Conservation (phyloP, 2,113 vertebrate species). For the Suncus etruscus region DNA sequence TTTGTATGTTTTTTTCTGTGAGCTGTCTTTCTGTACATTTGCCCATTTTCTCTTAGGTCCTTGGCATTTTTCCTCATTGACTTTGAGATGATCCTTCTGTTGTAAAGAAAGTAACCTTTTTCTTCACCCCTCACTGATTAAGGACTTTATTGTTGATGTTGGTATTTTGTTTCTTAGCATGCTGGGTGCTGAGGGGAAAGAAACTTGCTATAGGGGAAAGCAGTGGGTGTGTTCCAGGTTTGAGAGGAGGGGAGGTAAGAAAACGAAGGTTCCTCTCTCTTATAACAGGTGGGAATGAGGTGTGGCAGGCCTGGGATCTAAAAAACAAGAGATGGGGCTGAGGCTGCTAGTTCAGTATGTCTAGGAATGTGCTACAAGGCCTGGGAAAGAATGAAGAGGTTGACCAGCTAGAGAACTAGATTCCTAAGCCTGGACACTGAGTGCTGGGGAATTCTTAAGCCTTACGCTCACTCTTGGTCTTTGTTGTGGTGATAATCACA, state of each 20-base stretch:
- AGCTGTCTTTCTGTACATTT: too few relatives aligned
- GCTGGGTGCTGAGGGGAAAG: neutral
- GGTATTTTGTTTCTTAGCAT: neutral
- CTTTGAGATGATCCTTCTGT: neutral
- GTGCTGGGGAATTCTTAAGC: neutral
- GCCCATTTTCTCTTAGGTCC: too few relatives aligned
- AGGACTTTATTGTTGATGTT: neutral
- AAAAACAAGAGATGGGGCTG: neutral
- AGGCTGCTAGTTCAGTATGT: neutral
- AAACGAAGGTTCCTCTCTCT: neutral
- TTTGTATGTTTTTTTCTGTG: neutral
- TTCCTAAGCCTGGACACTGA: neutral
- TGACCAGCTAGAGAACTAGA: neutral
- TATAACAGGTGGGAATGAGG: neutral
- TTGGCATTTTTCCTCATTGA: neutral
- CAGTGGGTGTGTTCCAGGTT: neutral
- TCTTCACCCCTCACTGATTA: accelerated
- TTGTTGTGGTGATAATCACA: neutral
- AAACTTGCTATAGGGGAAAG: neutral
- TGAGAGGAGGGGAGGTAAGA: neutral
- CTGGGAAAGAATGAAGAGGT: neutral
- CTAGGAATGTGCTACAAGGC: neutral
- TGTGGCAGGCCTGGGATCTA: neutral
- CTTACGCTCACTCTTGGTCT: too few relatives aligned
- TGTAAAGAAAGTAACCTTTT: neutral